A percentile compares a stretch with the other conserved stretches of the same genome.
These are phyloP conservation scores for Eumeta japonica DNA, from an alignment of 1,140 invertebrate species.

Conservation along the genomic window DNA sequence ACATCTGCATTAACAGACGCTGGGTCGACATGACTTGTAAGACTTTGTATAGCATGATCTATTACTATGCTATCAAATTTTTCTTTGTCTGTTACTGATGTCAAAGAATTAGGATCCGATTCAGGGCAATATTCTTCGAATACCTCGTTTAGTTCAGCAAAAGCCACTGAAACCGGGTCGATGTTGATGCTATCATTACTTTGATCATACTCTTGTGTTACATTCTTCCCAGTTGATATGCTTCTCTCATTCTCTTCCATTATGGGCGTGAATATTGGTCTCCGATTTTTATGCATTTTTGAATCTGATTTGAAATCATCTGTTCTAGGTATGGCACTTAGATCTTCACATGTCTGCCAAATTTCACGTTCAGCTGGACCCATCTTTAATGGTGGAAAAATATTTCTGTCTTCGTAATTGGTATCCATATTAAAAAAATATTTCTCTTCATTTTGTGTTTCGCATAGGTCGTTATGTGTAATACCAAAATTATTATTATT, in stretches of 20 bases:
- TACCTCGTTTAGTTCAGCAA: conserved; percentile 45
- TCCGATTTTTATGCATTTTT: too few relatives aligned
- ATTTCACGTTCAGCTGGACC: conserved; percentile 44
- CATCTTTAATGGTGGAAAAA: conserved; percentile 18
- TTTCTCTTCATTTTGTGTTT: conserved; percentile 1
- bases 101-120: conserved; percentile 20
- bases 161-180: conserved; percentile 41
- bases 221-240: conserved; percentile 26
- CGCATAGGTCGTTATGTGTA: too few relatives aligned
- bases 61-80: conserved; percentile 15
- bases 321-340: conserved; percentile 13
- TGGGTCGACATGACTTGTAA: conserved; percentile 43
- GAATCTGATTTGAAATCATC: conserved; percentile 27
- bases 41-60: conserved; percentile 20
- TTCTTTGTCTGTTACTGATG: too few relatives aligned
- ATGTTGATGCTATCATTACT: conserved; percentile 13
- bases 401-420: neutral
- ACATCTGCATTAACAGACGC: conserved; percentile 56
- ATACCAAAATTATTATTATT: conserved; percentile 41
- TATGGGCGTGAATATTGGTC: conserved; percentile 35
- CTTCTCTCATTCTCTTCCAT: conserved; percentile 43
- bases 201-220: conserved; percentile 6
- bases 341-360: conserved; percentile 33
- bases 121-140: conserved; percentile 34
- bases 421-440: neutral